These are phyloP conservation scores for Climacteris rufus DNA, from an alignment of 2,113 vertebrate genomes.

Conservation along the genomic window DNA sequence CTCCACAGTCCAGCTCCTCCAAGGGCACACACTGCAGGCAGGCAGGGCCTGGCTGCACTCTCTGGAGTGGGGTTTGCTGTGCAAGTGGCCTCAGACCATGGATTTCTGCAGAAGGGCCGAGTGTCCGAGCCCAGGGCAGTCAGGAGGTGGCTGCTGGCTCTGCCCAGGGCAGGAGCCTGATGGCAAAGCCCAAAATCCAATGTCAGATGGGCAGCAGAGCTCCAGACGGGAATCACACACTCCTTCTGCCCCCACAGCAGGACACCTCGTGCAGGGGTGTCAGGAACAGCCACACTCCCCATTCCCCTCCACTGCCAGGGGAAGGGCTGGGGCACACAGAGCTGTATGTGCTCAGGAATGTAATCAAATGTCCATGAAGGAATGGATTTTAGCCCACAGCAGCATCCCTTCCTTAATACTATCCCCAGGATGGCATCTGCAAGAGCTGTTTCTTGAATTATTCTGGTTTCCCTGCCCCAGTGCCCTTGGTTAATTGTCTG, in stretches of 20 bases:
- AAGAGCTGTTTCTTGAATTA: conserved; percentile 9
- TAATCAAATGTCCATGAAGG: neutral
- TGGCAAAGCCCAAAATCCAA: neutral
- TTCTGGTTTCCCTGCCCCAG: conserved; percentile 21
- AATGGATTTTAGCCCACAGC: neutral
- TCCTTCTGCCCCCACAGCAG: neutral
- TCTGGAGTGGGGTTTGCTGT: fast-evolving
- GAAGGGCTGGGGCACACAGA: neutral
- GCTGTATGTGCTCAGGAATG: neutral
- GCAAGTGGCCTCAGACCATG: neutral
- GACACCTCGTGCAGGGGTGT: neutral
- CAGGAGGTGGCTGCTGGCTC: fast-evolving
- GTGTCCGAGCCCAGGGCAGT: neutral
- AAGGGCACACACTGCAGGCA: fast-evolving
- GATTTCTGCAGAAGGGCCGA: neutral
- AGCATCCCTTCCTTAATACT: neutral
- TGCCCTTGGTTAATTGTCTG: conserved; percentile 60
- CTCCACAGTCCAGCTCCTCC: fast-evolving
- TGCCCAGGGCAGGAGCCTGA: neutral
- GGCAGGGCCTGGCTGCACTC: fast-evolving
- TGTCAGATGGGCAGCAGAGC: neutral
- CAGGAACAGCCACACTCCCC: too few species aligned
- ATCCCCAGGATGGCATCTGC: conserved; percentile 13
- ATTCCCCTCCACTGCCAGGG: neutral
- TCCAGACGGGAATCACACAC: neutral